Percentiles rank a stretch among this genome's conserved stretches.
Evolutionary conservation across 2,888 invertebrate species (phyloP).

Genomic region (Falcaria lacertinaria): DNA sequence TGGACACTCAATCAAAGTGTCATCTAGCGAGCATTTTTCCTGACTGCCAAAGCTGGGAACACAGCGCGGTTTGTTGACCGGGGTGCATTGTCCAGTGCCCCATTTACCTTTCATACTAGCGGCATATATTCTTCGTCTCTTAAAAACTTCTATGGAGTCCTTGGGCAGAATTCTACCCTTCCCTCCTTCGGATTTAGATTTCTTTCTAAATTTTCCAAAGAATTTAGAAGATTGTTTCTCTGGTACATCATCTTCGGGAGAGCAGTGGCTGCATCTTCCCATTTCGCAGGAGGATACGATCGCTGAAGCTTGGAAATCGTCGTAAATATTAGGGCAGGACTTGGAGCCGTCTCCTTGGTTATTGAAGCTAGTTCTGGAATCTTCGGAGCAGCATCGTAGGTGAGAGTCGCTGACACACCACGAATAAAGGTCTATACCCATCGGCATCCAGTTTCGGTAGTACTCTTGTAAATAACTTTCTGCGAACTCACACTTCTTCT

Average conservation of each 20-base stretch:
- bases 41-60: conserved; percentile 22
- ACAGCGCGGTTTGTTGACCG: conserved; percentile 15
- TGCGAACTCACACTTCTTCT: conserved; percentile 49
- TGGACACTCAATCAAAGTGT: conserved; percentile 12
- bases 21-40: conserved; percentile 23
- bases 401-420: conserved; percentile 49
- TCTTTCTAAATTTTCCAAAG: conserved; percentile 27
- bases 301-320: conserved; percentile 37
- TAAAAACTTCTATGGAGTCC: conserved; percentile 61
- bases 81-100: conserved; percentile 10
- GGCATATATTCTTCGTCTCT: conserved; percentile 47
- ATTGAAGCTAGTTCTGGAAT: conserved; percentile 27
- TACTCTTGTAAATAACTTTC: conserved; percentile 57
- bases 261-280: conserved; percentile 31
- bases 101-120: conserved; percentile 41
- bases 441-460: conserved; percentile 46
- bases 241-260: conserved; percentile 15
- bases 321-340: conserved; percentile 55
- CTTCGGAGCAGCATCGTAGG: conserved; percentile 37
- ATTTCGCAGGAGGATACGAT: conserved; percentile 38
- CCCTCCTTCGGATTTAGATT: conserved; percentile 13
- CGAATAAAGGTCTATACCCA: conserved; percentile 43
- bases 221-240: conserved; percentile 18
- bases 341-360: conserved; percentile 38
- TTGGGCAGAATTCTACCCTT: conserved; percentile 42